Conservation (phyloP, 1,140 invertebrate genomes). For the Amphibalanus amphitrite region DNA sequence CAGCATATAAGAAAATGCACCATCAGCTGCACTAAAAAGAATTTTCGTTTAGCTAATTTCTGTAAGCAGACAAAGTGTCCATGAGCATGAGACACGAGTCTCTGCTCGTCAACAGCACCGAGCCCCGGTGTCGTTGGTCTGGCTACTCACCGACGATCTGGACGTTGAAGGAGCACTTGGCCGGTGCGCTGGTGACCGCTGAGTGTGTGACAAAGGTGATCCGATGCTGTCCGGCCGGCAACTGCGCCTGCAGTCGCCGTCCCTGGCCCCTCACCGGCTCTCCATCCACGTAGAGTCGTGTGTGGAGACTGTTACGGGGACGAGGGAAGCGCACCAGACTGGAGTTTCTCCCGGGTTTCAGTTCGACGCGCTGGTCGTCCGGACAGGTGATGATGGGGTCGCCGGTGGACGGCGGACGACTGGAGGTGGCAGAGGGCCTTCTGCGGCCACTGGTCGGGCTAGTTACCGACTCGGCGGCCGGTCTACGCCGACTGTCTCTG, state of each 20-base stretch:
- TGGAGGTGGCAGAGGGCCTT: too few relatives aligned
- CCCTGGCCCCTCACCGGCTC: slow-evolving; percentile 37
- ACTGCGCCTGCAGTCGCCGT: slow-evolving; percentile 39
- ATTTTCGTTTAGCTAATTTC: too few relatives aligned
- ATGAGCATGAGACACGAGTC: too few relatives aligned
- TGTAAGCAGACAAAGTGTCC: too few relatives aligned
- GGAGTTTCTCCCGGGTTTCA: not conserved
- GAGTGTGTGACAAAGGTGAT: slow-evolving; percentile 41
- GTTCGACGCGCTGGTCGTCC: not conserved
- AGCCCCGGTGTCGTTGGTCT: too few relatives aligned
- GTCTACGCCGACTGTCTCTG: too few relatives aligned
- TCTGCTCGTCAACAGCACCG: too few relatives aligned
- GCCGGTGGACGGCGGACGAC: too few relatives aligned
- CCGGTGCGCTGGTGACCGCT: slow-evolving; percentile 34
- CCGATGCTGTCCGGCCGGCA: slow-evolving; percentile 36
- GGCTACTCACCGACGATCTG: slow-evolving; percentile 36
- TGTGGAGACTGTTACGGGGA: not conserved
- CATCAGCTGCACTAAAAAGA: too few relatives aligned
- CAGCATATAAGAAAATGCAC: too few relatives aligned
- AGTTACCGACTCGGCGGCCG: too few relatives aligned
- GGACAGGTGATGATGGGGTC: not conserved
- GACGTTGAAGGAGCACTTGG: slow-evolving; percentile 40
- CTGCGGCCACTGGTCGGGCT: too few relatives aligned
- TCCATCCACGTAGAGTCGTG: slow-evolving; percentile 32
- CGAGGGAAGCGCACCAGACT: not conserved